Evolutionary conservation across 2,797 vertebrate genomes (phyloP).

Genomic region (Helicolenus hilgendorfi): DNA sequence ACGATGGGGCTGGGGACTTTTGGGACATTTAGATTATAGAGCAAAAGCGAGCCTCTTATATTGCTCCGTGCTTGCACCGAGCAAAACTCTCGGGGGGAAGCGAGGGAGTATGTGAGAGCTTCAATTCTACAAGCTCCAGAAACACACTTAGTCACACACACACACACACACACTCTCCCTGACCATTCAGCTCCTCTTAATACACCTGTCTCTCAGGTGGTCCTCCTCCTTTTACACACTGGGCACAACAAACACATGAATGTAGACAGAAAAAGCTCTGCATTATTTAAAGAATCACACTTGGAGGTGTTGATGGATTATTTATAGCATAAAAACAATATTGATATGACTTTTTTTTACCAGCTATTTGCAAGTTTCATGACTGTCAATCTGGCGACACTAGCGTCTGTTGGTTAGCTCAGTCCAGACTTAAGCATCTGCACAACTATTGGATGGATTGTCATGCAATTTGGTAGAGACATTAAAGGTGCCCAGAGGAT

Average conservation of each 20-base stretch:
- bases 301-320: background rate
- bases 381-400: background rate
- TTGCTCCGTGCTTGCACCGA: background rate
- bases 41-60: conserved; percentile 15
- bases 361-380: background rate
- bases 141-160: conserved; percentile 23
- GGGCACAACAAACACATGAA: conserved; percentile 1
- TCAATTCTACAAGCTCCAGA: conserved; percentile 23
- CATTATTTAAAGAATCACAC: conserved; percentile 6
- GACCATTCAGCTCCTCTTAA: conserved; percentile 18
- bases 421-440: background rate
- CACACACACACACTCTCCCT: conserved; percentile 1
- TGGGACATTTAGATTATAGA: conserved; percentile 34
- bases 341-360: background rate
- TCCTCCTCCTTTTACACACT: background rate
- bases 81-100: conserved; percentile 20
- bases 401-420: background rate
- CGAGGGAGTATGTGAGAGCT: conserved; percentile 6
- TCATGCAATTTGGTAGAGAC: background rate
- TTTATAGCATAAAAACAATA: background rate
- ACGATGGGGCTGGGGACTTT: conserved; percentile 3
- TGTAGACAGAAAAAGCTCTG: background rate
- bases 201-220: conserved; percentile 25
- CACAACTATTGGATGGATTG: background rate
- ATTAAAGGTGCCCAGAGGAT: background rate